Evolutionary conservation across 2,113 vertebrate genomes (phyloP), one percentile per base, ranked within the genome.

Genomic region (Oncorhynchus gorbuscha): DNA sequence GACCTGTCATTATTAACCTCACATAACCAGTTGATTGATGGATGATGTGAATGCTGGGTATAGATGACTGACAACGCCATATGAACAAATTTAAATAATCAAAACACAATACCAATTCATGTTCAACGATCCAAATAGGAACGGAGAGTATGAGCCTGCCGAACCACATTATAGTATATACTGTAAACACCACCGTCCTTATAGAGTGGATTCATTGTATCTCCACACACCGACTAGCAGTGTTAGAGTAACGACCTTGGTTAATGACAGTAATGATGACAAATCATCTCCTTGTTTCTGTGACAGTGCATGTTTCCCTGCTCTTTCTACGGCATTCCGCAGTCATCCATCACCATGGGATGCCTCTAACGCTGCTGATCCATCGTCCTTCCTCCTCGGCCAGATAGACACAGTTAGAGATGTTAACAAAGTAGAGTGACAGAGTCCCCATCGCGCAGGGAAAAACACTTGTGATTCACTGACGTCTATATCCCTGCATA

Each of bases 321-420:
- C 26, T 22, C 62, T 35, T 71, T 61, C 66, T 49, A 61, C 28
- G 24, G 26, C 64, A 30, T 64, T 13, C 24, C 28, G 6, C 30
- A 72, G 62, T 48, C 70, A 76, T 73, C 69, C 71, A 55, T 73
- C 39, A 20, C 75, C 58, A 72, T 65, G 18, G 28, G 45, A 49
- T 20, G 49, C 48, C 22, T 32, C n/a, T 62, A 20, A 3, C 68
- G 39, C 68, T 45, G 68, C 68, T 39, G 67, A 70, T 71, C 32
- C 22, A 61, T 76, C 58, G 62, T 48, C 68, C 68, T 35, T 32
- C 32, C 16, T 5, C 24, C 24, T 9, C 22, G 24, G 74, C 20
- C 65, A 4, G 74, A 2, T 49, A 18, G 18, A 35, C 48, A n/a
- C 74, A 14, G 65, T 24, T 49, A 7, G 45, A 58, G 65, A 69